A percentile compares a stretch with the other conserved stretches of the same genome.
Evolutionary conservation across 1,140 invertebrate genomes (phyloP).

Genomic region (Drosophila auraria): DNA sequence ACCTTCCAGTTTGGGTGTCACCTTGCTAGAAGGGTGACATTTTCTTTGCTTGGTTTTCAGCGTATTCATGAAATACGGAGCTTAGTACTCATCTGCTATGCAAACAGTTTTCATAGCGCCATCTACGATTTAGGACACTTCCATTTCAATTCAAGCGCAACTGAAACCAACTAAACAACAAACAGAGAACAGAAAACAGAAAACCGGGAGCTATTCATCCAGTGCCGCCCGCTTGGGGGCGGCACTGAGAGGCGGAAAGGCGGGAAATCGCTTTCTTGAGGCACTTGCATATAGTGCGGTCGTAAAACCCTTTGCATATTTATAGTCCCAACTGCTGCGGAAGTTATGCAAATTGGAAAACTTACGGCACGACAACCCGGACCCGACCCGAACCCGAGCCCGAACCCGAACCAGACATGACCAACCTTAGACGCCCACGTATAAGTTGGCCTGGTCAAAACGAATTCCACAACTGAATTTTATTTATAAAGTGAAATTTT

Average conservation of each 20-base stretch:
- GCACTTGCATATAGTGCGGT: slow-evolving; percentile 46
- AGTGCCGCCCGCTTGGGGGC: background rate
- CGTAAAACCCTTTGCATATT: slow-evolving; percentile 68
- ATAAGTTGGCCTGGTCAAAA: slow-evolving; percentile 27
- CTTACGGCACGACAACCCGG: slow-evolving; percentile 55
- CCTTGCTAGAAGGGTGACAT: background rate
- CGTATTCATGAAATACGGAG: slow-evolving; percentile 1
- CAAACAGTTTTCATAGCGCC: slow-evolving; percentile 36
- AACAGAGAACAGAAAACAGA: slow-evolving; percentile 27
- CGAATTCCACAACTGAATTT: slow-evolving; percentile 53
- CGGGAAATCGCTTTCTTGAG: slow-evolving; percentile 37
- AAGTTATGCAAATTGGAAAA: slow-evolving; percentile 78
- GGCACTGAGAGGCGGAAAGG: background rate
- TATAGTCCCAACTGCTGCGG: slow-evolving; percentile 68
- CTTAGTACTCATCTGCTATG: slow-evolving; percentile 33
- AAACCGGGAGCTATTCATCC: slow-evolving; percentile 23
- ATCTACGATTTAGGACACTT: slow-evolving; percentile 29
- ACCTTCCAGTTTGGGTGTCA: background rate
- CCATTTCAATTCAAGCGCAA: slow-evolving; percentile 52
- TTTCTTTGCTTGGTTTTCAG: background rate
- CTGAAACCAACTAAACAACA: slow-evolving; percentile 45
- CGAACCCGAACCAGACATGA: background rate
- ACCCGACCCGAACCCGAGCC: background rate
- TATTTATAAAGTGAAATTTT: slow-evolving; percentile 80
- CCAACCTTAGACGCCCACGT: slow-evolving; percentile 23